A percentile compares a stretch with the other conserved stretches of the same genome.
These are phyloP conservation scores for Ascaphus truei DNA, from an alignment of 2,113 vertebrate species.

Conservation along the genomic window DNA sequence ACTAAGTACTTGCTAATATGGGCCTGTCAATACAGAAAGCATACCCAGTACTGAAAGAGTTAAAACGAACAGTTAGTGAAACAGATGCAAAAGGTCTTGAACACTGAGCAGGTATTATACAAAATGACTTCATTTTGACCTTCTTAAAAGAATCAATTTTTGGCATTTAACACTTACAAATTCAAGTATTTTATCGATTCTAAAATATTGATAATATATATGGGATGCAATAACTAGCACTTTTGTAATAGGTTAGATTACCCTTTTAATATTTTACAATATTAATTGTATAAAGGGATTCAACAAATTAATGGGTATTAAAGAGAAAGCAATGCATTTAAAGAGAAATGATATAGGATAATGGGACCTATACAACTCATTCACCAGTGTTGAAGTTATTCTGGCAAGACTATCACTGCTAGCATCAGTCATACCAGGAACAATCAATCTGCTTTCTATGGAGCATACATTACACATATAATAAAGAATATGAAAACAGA, in stretches of 20 bases:
- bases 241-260: constrained; percentile 1
- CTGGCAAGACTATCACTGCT: neutral
- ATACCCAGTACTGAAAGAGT: neutral
- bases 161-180: constrained; percentile 15
- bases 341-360: constrained; percentile 20
- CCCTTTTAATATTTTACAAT: constrained; percentile 16
- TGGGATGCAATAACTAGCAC: constrained; percentile 20
- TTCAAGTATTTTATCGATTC: constrained; percentile 10
- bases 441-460: neutral
- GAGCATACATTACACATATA: neutral
- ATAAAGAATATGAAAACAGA: neutral
- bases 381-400: neutral
- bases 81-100: neutral
- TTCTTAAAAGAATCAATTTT: constrained; percentile 26
- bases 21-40: no score
- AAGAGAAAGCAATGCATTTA: constrained; percentile 4
- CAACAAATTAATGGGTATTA: constrained; percentile 5
- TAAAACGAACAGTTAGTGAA: constrained; percentile 17
- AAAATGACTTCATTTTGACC: constrained; percentile 28
- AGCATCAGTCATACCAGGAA: neutral
- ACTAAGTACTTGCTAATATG: no score
- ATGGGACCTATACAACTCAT: neutral
- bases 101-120: constrained; percentile 22
- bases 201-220: constrained; percentile 30
- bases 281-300: constrained; percentile 10